Conservation (phyloP, 2,888 invertebrate species). For the Beris chalybata region DNA sequence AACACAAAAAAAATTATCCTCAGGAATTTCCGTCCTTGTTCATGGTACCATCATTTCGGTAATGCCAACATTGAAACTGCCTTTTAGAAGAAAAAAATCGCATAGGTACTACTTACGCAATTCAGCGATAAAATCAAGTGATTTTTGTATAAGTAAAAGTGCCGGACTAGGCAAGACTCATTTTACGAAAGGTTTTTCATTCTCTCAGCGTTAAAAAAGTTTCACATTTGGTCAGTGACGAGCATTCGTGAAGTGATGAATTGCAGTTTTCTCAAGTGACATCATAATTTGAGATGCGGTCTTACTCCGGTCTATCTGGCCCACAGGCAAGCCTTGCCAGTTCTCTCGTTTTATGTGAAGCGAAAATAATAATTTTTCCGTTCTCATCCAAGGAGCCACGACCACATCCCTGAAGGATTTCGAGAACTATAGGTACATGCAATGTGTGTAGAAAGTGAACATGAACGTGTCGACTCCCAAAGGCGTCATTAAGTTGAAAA, state of each 20-base stretch:
- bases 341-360: constrained; percentile 8
- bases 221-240: constrained; percentile 22
- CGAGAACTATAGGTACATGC: too few relatives aligned
- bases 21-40: too few relatives aligned
- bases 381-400: neutral
- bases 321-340: constrained; percentile 4
- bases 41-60: too few relatives aligned
- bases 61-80: too few relatives aligned
- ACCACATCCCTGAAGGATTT: too few relatives aligned
- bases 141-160: neutral
- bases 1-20: too few relatives aligned
- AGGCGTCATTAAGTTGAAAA: constrained; percentile 30
- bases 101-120: too few relatives aligned
- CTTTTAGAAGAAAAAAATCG: too few relatives aligned
- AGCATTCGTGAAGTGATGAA: constrained; percentile 30
- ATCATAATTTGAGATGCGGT: constrained; percentile 33
- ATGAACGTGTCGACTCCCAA: constrained; percentile 12
- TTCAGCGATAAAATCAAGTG: too few relatives aligned
- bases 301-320: neutral
- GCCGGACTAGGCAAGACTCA: neutral
- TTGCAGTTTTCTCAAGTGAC: constrained; percentile 35
- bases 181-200: too few relatives aligned
- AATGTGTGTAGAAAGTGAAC: neutral
- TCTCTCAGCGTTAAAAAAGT: constrained; percentile 4
- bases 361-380: constrained; percentile 25